Conservation (phyloP, 1,140 invertebrate species). For the Melanaphis sacchari region DNA sequence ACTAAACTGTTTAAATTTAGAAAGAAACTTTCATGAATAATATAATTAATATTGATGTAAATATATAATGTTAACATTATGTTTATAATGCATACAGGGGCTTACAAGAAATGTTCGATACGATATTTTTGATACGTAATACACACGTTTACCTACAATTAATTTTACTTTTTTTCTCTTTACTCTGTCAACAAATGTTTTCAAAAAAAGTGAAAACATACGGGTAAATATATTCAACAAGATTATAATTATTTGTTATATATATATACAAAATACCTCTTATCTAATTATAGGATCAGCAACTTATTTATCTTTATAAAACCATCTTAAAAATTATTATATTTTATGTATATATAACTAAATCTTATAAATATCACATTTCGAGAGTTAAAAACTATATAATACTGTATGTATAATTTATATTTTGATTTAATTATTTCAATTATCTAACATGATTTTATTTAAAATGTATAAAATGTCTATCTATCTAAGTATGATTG, state of each 20-base stretch:
- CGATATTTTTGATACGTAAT: not conserved
- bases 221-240: not conserved
- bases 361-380: not conserved
- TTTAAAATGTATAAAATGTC: not conserved
- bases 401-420: not conserved
- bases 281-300: not conserved
- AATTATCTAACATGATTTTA: not conserved
- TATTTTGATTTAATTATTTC: not conserved
- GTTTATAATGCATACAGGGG: not conserved
- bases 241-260: not conserved
- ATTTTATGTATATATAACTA: not conserved
- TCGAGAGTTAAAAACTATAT: not conserved
- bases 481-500: not conserved
- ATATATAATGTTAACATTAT: not conserved
- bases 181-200: not conserved
- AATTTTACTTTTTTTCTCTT: not conserved
- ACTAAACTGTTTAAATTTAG: not conserved
- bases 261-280: too few relatives aligned
- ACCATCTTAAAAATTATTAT: not conserved
- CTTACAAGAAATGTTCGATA: not conserved
- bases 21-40: conserved; percentile 15
- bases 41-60: conserved; percentile 1
- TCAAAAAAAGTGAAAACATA: conserved; percentile 28
- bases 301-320: not conserved
- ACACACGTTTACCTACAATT: not conserved